Evolutionary conservation across 1,140 invertebrate species (phyloP).

Genomic region (Diorhabda elongata): DNA sequence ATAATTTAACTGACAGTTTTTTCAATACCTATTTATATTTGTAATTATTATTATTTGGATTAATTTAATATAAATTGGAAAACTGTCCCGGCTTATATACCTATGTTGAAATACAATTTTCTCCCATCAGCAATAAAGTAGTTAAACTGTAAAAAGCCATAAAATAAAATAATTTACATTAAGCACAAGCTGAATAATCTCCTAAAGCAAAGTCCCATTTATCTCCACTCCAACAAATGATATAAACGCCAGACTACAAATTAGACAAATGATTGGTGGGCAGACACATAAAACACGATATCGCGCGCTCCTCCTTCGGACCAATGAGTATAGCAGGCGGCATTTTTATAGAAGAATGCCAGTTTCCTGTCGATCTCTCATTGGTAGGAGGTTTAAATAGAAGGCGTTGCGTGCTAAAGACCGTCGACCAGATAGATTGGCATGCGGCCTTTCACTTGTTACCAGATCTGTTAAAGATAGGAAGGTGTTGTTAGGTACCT

Average conservation of each 20-base stretch:
- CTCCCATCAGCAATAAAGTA: constrained; percentile 36
- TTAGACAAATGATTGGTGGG: constrained; percentile 44
- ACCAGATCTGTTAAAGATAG: constrained; percentile 43
- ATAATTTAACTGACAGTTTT: too few species aligned
- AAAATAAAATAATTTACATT: constrained; percentile 47
- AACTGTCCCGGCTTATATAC: too few species aligned
- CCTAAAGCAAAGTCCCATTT: constrained; percentile 46
- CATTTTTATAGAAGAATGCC: constrained; percentile 31
- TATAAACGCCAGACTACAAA: constrained; percentile 38
- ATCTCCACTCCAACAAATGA: constrained; percentile 43
- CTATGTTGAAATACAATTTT: background rate
- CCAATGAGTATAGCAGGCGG: constrained; percentile 32
- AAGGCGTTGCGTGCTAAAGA: constrained; percentile 32
- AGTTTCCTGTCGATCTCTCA: constrained; percentile 24
- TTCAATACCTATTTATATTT: too few species aligned
- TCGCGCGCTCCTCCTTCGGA: constrained; percentile 21
- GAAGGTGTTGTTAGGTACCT: constrained; percentile 28
- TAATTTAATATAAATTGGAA: too few species aligned
- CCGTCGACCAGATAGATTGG: constrained; percentile 31
- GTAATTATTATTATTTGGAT: too few species aligned
- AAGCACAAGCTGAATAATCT: constrained; percentile 46
- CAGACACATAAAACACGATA: constrained; percentile 22
- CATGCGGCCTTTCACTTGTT: constrained; percentile 41
- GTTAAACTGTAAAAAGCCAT: constrained; percentile 37
- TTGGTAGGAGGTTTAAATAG: constrained; percentile 26